Base-by-base conservation (phyloP, 2,113 vertebrate species). In the Piliocolobus tephrosceles region DNA sequence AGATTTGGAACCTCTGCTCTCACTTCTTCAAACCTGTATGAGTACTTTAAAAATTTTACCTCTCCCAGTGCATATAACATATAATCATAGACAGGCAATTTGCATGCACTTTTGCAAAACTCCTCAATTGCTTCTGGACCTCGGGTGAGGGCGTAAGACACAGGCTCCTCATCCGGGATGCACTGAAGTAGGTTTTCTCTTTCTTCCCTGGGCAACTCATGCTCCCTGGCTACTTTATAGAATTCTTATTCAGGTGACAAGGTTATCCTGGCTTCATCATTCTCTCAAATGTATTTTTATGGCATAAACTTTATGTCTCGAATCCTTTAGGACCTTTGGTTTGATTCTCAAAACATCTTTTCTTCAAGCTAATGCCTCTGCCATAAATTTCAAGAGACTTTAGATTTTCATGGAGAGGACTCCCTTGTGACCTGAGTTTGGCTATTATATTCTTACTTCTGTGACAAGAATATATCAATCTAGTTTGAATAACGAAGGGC, bases 281-380 rank as follows among this genome's bases (percentile, higher is more conserved):
- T 82, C n/a, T 80, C 38, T n/a, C 47, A 79, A 43, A 47, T 91
- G 40, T 66, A n/a, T 79, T 90, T 91, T 93, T 91, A 68, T 89
- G 86, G 32, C 55, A 95, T 93, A 89, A 68, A 58, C 30, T 95
- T 91, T 93, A 75, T 64, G 20, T 91, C 30, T 86, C 6, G 7
- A 89, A 85, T 91, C 6, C 23, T 94, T 96, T 5, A 88, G 76
- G 45, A n/a, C 17, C 14, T 55, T 91, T 80, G 40, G 23, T 96
- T 96, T 97, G 81, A 95, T 78, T 95, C 57, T 89, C n/a, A 94
- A 73, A 96, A 86, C 73, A 57, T 75, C 78, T 90, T 97, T 91
- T 92, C 66, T 89, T 88, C 86, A 88, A 76, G 85, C 45, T n/a
- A 89, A 32, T 93, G 68, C 20, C n/a, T 96, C 32, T 79, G 47